Base-by-base conservation (phyloP, 2,888 invertebrate species). In the Gymnoscelis rufifasciata region DNA sequence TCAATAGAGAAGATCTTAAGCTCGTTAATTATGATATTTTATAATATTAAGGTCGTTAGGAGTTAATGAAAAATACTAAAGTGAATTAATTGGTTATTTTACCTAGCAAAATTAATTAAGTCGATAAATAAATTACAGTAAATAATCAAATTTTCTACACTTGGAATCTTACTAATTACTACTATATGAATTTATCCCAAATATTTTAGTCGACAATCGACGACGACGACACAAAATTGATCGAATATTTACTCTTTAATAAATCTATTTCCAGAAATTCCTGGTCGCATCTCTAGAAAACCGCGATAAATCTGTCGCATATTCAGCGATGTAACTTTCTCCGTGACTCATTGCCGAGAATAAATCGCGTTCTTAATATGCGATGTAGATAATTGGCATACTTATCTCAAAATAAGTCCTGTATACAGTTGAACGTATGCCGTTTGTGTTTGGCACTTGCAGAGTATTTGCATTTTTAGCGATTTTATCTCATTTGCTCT, bases 281-380 rank as follows among this genome's bases (percentile, higher is more conserved):
- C 12, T 3, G 10, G 37, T 35, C 56, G 43, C 80, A 66, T 56
- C 81, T 60, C 83, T 81, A 78, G 30, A 42, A 64, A 73, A 76
- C 75, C 75, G 62, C 86, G 78, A 87, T 88, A 88, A 88, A 88
- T 88, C 87, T 86, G 87, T 86, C 87, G 83, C 82, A 82, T 86
- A 86, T 88, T 88, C 87, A 86, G 80, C 84, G 81, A 82, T 82
- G 86, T 83, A 86, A 83, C 84, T 87, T 86, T 86, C 86, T 82
- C 81, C 69, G 68, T 81, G 83, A 83, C 72, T 87, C 87, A 86
- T 79, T 78, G 84, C 83, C 76, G 74, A 74, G 80, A 83, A 86
- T 86, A 83, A 79, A 83, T 78, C 76, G 74, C 68, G 73, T 68
- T 84, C 81, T 78, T 83, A 83, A 84, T 86, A 82, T 77, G 80